Evolutionary conservation across 1,140 invertebrate genomes (phyloP).

Genomic region (Coptotermes formosanus): DNA sequence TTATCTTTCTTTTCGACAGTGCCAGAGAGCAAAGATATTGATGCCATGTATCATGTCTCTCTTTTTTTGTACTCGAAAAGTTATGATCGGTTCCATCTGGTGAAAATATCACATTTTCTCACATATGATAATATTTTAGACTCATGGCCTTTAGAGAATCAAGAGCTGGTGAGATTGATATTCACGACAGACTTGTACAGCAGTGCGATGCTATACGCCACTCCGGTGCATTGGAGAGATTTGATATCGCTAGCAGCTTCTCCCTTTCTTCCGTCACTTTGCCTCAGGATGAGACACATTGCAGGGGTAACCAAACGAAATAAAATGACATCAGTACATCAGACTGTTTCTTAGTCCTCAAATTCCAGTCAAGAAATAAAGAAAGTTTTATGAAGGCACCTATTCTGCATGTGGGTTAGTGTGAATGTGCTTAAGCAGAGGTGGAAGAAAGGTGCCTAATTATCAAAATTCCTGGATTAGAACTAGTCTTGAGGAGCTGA

Average conservation of each 20-base stretch:
- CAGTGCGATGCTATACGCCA: neutral
- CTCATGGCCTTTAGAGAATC: neutral
- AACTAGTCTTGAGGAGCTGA: no score
- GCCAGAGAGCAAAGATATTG: slow-evolving; percentile 7
- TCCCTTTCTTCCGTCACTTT: neutral
- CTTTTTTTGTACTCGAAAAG: neutral
- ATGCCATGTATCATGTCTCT: neutral
- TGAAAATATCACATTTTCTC: slow-evolving; percentile 10
- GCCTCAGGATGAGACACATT: neutral
- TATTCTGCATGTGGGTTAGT: no score
- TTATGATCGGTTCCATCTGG: neutral
- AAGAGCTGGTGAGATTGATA: neutral
- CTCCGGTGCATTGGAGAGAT: neutral
- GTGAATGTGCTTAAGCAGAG: no score
- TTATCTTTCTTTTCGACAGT: slow-evolving; percentile 16
- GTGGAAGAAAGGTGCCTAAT: no score
- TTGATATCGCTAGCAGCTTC: neutral
- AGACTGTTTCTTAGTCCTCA: no score
- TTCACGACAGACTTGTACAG: slow-evolving; percentile 10
- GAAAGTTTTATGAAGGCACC: no score
- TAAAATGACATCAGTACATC: neutral
- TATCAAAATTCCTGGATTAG: no score
- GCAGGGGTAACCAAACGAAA: neutral
- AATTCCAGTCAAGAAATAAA: no score
- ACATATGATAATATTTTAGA: slow-evolving; percentile 16